These are phyloP conservation scores for Bombyx mandarina DNA, from an alignment of 1,140 invertebrate genomes.

Conservation along the genomic window DNA sequence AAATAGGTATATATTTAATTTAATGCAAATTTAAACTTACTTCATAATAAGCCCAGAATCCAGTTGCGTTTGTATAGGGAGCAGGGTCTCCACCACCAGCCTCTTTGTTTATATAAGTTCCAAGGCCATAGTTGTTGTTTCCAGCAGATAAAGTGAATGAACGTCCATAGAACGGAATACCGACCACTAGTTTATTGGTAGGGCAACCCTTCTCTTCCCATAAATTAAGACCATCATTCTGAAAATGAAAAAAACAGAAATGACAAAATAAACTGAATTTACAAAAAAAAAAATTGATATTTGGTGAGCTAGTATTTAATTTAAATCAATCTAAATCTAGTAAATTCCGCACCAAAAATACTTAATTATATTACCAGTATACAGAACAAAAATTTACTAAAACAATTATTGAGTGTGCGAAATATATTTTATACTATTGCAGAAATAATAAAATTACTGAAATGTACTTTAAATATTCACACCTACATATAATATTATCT, in stretches of 20 bases:
- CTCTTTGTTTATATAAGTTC: slow-evolving; percentile 90
- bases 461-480: too few relatives aligned
- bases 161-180: slow-evolving; percentile 89
- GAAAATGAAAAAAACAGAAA: slow-evolving; percentile 28
- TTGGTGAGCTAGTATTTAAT: too few relatives aligned
- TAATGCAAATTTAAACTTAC: slow-evolving; percentile 44
- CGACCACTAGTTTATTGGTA: slow-evolving; percentile 89
- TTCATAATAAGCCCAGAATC: slow-evolving; percentile 92
- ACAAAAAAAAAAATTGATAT: too few relatives aligned
- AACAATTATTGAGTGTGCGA: too few relatives aligned
- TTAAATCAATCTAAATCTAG: too few relatives aligned
- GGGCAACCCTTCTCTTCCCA: slow-evolving; percentile 92
- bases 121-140: slow-evolving; percentile 86
- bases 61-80: slow-evolving; percentile 86
- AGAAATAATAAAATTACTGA: too few relatives aligned
- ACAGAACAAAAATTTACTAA: too few relatives aligned
- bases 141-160: slow-evolving; percentile 83
- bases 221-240: slow-evolving; percentile 87
- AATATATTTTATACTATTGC: too few relatives aligned
- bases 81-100: slow-evolving; percentile 88
- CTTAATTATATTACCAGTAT: too few relatives aligned
- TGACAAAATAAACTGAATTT: not conserved
- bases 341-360: too few relatives aligned
- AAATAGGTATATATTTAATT: too few relatives aligned
- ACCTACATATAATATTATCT: too few relatives aligned